Evolutionary conservation across 2,888 invertebrate genomes (phyloP).

Genomic region (Athetis lepigone): DNA sequence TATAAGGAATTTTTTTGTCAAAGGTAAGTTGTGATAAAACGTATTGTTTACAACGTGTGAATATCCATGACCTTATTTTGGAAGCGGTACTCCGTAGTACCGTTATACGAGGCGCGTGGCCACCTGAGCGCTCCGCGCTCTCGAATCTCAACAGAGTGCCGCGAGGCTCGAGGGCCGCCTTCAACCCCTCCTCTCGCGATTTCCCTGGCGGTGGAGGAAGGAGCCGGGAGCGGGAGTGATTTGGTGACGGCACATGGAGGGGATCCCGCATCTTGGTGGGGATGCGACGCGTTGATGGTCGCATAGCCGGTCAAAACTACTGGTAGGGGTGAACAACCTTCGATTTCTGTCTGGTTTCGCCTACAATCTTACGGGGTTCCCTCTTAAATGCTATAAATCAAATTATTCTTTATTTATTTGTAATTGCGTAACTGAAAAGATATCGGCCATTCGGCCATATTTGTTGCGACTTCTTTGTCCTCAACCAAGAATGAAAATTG

Average conservation of each 20-base stretch:
- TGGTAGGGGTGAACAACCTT: conserved; percentile 90
- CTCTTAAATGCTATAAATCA: conserved; percentile 69
- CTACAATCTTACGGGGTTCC: conserved; percentile 72
- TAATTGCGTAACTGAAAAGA: conserved; percentile 82
- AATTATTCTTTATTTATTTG: conserved; percentile 60
- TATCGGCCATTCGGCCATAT: conserved; percentile 80
- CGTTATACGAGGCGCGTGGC: conserved; percentile 88
- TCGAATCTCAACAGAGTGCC: conserved; percentile 75
- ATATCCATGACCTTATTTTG: conserved; percentile 89
- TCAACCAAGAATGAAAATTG: conserved; percentile 28
- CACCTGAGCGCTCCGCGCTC: conserved; percentile 69
- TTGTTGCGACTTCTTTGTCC: conserved; percentile 78
- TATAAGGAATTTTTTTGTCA: conserved; percentile 41
- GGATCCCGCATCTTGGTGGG: conserved; percentile 90
- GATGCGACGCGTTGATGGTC: conserved; percentile 87
- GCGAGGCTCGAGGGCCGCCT: conserved; percentile 82
- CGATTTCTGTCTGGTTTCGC: conserved; percentile 78
- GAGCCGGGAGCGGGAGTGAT: conserved; percentile 90
- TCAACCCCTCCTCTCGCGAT: conserved; percentile 88
- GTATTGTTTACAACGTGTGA: conserved; percentile 78
- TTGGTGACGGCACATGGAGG: conserved; percentile 89
- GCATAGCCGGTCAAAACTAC: conserved; percentile 81
- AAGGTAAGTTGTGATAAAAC: conserved; percentile 73
- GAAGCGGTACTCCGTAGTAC: conserved; percentile 86
- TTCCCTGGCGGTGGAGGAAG: conserved; percentile 88